Percentiles rank a stretch among this genome's conserved stretches.
Conservation (phyloP, 1,140 invertebrate genomes). For the Physella acuta region DNA sequence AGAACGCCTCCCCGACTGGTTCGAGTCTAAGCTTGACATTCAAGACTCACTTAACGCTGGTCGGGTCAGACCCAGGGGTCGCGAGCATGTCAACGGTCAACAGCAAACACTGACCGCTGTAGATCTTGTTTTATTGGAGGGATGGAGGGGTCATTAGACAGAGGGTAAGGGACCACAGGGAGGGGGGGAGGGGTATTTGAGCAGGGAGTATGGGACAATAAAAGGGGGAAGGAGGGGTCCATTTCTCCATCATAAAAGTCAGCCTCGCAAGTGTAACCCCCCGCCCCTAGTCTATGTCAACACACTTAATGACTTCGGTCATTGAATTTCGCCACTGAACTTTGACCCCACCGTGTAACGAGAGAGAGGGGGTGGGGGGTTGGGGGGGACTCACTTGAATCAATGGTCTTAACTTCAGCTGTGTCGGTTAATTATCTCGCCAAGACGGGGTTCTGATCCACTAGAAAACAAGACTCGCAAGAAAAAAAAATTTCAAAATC, state of each 20-base stretch:
- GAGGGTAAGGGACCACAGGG: background rate
- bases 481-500: background rate
- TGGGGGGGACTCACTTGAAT: too few relatives aligned
- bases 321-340: constrained; percentile 30
- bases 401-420: constrained; percentile 1
- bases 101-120: constrained; percentile 22
- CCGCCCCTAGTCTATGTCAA: constrained; percentile 26
- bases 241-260: too few relatives aligned
- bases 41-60: background rate
- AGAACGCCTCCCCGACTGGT: too few relatives aligned
- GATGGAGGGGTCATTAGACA: too few relatives aligned
- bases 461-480: background rate
- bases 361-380: too few relatives aligned
- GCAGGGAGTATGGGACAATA: background rate
- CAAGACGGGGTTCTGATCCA: background rate
- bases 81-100: constrained; percentile 5
- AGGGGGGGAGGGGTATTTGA: background rate
- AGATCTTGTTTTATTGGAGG: constrained; percentile 18
- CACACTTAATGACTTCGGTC: constrained; percentile 31
- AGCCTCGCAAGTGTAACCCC: too few relatives aligned
- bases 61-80: background rate
- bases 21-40: too few relatives aligned
- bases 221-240: background rate
- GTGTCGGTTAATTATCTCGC: constrained; percentile 9
- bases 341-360: constrained; percentile 22